These are phyloP conservation scores for Siniperca undulata DNA, from an alignment of 2,797 vertebrate genomes.

Conservation along the genomic window DNA sequence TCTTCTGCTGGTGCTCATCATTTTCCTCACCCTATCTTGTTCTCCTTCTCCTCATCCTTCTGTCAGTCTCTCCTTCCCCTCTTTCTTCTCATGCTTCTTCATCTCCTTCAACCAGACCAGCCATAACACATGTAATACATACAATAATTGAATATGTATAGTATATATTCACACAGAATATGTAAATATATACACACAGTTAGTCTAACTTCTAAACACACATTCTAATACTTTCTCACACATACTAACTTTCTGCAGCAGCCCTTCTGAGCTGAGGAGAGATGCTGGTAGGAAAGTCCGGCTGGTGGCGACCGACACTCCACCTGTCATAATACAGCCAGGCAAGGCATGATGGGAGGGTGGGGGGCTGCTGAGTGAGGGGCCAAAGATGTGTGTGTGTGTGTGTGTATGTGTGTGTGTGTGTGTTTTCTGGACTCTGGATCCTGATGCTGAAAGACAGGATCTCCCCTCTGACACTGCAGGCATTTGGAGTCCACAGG, in stretches of 20 bases:
- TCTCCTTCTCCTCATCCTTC: neutral
- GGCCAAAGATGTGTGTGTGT: conserved; percentile 44
- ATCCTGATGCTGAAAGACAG: conserved; percentile 86
- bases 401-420: conserved; percentile 49
- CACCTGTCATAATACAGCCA: conserved; percentile 87
- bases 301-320: conserved; percentile 73
- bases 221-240: neutral
- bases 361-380: conserved; percentile 62
- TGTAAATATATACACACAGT: neutral
- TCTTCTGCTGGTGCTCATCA: neutral
- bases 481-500: conserved; percentile 70
- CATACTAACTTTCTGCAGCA: conserved; percentile 14
- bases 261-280: conserved; percentile 54
- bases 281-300: conserved; percentile 61
- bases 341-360: conserved; percentile 72
- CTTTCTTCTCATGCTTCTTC: neutral
- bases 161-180: neutral
- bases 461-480: conserved; percentile 82
- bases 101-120: neutral
- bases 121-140: neutral
- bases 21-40: neutral
- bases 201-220: conserved; percentile 1
- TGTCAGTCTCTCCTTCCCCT: neutral
- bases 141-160: neutral
- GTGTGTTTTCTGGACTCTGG: conserved; percentile 58